A percentile compares a stretch with the other conserved stretches of the same genome.
Evolutionary conservation across 1,140 invertebrate genomes (phyloP).

Genomic region (Drosophila burlai): DNA sequence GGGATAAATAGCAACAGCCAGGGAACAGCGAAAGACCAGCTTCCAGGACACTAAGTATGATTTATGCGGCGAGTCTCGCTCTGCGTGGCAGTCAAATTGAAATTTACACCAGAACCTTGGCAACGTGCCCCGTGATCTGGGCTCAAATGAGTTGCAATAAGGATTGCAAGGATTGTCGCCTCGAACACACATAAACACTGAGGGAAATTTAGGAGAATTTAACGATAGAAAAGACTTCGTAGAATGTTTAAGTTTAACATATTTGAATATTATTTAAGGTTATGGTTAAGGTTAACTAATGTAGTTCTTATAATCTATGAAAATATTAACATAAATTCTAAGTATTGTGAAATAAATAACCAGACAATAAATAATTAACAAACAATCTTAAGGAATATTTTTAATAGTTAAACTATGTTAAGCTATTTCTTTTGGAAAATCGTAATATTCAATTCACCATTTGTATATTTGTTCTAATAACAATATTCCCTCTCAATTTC

Average conservation of each 20-base stretch:
- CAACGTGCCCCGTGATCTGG: conserved; percentile 48
- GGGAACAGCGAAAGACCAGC: conserved; percentile 24
- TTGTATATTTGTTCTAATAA: not conserved
- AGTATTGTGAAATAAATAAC: too few relatives aligned
- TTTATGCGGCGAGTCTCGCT: conserved; percentile 76
- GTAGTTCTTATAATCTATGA: too few relatives aligned
- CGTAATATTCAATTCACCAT: not conserved
- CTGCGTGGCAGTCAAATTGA: conserved; percentile 76
- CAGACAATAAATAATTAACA: not conserved
- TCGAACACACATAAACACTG: conserved; percentile 16
- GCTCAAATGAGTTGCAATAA: conserved; percentile 53
- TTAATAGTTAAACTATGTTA: not conserved
- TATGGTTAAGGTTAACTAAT: too few relatives aligned
- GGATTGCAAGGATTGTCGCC: conserved; percentile 42
- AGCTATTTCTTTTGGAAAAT: not conserved
- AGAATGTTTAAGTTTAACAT: too few relatives aligned
- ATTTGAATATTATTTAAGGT: too few relatives aligned
- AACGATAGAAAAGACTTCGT: too few relatives aligned
- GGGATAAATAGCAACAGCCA: conserved; percentile 46
- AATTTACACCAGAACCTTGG: conserved; percentile 71
- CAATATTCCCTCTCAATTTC: not conserved
- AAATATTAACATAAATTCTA: too few relatives aligned
- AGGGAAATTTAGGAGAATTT: too few relatives aligned
- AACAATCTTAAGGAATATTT: not conserved
- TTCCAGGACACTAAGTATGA: conserved; percentile 73